phyloP scores from a whole-genome alignment of 1,140 invertebrate species.

The Philaenus spumarius region DNA sequence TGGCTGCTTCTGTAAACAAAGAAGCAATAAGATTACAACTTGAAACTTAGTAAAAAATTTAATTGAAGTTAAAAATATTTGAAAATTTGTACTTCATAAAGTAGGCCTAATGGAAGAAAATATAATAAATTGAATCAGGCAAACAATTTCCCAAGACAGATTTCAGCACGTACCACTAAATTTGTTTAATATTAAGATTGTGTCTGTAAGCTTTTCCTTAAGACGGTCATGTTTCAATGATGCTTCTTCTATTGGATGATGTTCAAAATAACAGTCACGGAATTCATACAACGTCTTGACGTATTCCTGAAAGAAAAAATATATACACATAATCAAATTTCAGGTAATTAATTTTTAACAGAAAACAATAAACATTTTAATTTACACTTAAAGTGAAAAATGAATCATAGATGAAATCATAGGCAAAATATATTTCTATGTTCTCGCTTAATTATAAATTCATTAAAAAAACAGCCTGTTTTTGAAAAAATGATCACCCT shows the following conservation, averaged over 20 bases:
- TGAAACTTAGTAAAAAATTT: slow-evolving; percentile 16
- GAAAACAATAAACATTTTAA: too few species aligned
- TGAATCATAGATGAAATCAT: too few species aligned
- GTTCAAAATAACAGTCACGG: slow-evolving; percentile 73
- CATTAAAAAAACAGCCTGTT: too few species aligned
- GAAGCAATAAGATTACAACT: slow-evolving; percentile 32
- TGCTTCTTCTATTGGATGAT: slow-evolving; percentile 59
- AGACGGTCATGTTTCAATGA: slow-evolving; percentile 56
- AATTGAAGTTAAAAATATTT: slow-evolving; percentile 6
- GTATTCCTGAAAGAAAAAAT: slow-evolving; percentile 49
- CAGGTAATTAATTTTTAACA: too few species aligned
- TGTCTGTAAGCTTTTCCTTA: slow-evolving; percentile 55
- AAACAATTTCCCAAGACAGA: background rate
- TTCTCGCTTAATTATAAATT: too few species aligned
- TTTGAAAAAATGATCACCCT: too few species aligned
- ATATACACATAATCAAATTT: too few species aligned
- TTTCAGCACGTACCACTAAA: slow-evolving; percentile 51
- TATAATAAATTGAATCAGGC: background rate
- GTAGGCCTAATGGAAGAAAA: too few species aligned
- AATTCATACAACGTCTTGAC: slow-evolving; percentile 61
- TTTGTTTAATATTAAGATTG: slow-evolving; percentile 55
- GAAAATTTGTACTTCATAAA: slow-evolving; percentile 21
- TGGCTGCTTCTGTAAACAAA: slow-evolving; percentile 28
- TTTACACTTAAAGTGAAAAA: too few species aligned
- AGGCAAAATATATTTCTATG: too few species aligned